Base-by-base conservation (phyloP, 2,888 invertebrate genomes). In the Drosophila koepferae region DNA sequence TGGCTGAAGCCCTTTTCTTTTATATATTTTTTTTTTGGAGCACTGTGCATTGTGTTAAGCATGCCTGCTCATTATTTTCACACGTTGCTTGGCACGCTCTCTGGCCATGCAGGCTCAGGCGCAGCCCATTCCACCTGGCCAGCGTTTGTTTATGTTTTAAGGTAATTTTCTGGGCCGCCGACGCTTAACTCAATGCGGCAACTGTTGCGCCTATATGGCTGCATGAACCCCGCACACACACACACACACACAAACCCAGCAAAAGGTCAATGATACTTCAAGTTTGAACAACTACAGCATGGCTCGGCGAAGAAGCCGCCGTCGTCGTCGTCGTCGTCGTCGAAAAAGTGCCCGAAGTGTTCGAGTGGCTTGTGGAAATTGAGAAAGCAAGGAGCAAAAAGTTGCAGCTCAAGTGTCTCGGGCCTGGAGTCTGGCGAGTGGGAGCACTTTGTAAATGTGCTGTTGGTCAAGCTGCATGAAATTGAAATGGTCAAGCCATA, bases 41-140 rank as follows among this genome's bases (percentile, higher is more conserved):
- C 46, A 23, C n/a, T 41, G 46, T 28, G 63, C 44, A 77, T 87
- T 89, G 89, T 89, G 74, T 56, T 76, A 66, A 59, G 81, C 87
- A 89, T 81, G 86, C 79, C 73, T 65, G 76, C 85, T 89, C 87
- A 90, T 88, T 86, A 86, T 86, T 86, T 86, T 89, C 90, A 86
- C 85, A 86, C 85, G 88, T 87, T 61, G 74, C 86, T 51, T 72
- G 87, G 70, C 89, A 83, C 83, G 69, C 87, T 49, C 87, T 49
- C 53, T 16, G 18, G 28, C 49, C 40, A 16, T 18, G 0, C 18
- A 48, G 36, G 18, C 1, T 12, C 41, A 28, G n/a, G 5, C 23
- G 23, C 28, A 5, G 3, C 2, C 23, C 56, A 18, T 10, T 16
- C 10, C 20, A 4, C 23, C n/a, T 28, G 43, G 46, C 23, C n/a